Evolutionary conservation across 2,797 vertebrate genomes (phyloP), one percentile per base, ranked within the genome.

Genomic region (Xerus rutilus): DNA sequence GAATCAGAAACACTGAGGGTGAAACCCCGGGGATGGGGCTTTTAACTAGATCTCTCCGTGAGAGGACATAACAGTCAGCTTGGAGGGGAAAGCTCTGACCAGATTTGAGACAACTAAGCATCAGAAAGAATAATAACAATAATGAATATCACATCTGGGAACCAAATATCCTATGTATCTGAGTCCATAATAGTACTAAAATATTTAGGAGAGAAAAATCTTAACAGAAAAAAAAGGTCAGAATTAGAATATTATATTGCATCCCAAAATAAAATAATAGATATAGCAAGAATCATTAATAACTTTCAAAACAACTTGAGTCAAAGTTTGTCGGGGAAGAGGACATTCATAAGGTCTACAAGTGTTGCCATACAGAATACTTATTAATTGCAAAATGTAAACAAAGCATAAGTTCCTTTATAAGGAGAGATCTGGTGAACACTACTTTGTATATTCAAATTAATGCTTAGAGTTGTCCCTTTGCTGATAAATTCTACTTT

Each of bases 111-210:
- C 59, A 69, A 45, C 23, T 43, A 78, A 77, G 45, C 11, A 77
- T 64, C 52, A 76, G 74, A 87, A 93, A 59, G 35, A 35, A 35
- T 79, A n/a, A 43, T n/a, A n/a, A 88, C 79, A 90, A n/a, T 59
- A 89, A 45, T 91, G 12, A 54, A 70, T 62, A 74, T 57, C 57
- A 65, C 35, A 32, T 65, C 39, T 39, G 3, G 47, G 30, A 8
- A 35, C 54, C 54, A 11, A 54, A 52, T 25, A 30, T 52, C 49
- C 14, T 57, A 18, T 57, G 18, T 57, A 18, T 35, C 25, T 25
- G 25, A 52, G 13, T 18, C 13, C 52, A 32, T 73, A 92, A 13
- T 21, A 74, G 67, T 73, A 32, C 14, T 67, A 43, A 81, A 82
- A 57, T 45, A 45, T 32, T 57, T 32, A 62, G 45, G 49, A 70